Base-by-base conservation (phyloP, 2,797 vertebrate species). In the Apogon talboti region DNA sequence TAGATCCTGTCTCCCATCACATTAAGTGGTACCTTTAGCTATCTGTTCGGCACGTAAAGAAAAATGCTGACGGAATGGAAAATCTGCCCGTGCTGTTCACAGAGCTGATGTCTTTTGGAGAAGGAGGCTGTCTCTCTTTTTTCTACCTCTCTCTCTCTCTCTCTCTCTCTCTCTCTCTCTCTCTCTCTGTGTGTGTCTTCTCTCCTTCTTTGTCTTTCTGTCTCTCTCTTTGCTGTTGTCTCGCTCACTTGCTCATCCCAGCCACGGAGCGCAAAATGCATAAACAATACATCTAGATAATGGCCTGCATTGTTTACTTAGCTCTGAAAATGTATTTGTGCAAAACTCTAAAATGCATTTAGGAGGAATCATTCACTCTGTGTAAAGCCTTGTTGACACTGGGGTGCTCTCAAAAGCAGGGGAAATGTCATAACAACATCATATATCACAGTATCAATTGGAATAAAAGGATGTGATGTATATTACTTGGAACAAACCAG, bases 11-110 rank as follows among this genome's bases (percentile, higher is more conserved):
- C 92, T 94, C 89, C 91, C 88, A 92, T 94, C 92, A 94, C 92
- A 93, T 94, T 93, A 95, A 95, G 93, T 93, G 93, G 92, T 94
- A 96, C 92, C 85, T 92, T 91, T 94, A 94, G 92, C 91, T 92
- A 92, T 88, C 90, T 87, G 91, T 90, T 87, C 85, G 48, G 85
- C 81, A 89, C 75, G 78, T 87, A 88, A 85, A 84, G 79, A 85
- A 90, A 93, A 92, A 90, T 89, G 78, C 91, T 94, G 93, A 94
- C 92, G 74, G 89, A 85, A 89, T 88, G 85, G 93, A 91, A 94
- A 92, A 91, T 90, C 87, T 84, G 89, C 88, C 83, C 59, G 80
- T 74, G 89, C 87, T 86, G 84, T 77, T 87, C 86, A 74, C 71
- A 48, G 69, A 78, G 85, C 78, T 85, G 82, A 88, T 84, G 82